Evolutionary conservation across 2,888 invertebrate species (phyloP).

Genomic region (Chalcosyrphus nemorum): DNA sequence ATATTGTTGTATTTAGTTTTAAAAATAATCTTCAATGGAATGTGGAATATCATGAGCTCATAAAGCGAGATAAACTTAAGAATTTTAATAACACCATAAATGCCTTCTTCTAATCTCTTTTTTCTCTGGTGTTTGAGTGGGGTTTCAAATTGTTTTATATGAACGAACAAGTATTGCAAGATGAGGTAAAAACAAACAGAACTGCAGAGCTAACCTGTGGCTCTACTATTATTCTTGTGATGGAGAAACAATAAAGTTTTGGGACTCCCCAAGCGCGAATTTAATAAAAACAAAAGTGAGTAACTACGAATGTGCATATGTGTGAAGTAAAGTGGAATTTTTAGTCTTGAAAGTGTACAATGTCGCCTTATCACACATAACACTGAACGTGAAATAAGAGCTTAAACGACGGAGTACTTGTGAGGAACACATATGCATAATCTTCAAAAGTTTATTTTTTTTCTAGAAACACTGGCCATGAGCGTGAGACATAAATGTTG

Average conservation of each 20-base stretch:
- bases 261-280: conserved; percentile 11
- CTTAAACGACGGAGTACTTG: too few species aligned
- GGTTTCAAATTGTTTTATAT: background rate
- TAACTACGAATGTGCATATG: background rate
- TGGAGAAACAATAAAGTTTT: background rate
- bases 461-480: background rate
- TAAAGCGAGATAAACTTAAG: conserved; percentile 11
- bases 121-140: background rate
- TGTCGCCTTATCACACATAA: background rate
- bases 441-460: background rate
- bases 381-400: background rate
- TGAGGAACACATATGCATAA: too few species aligned
- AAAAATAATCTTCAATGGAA: conserved; percentile 35
- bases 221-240: background rate
- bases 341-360: conserved; percentile 27
- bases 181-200: background rate
- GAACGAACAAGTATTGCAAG: background rate
- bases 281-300: background rate
- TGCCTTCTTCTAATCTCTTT: background rate
- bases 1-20: background rate
- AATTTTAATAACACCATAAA: conserved; percentile 1
- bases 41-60: conserved; percentile 44
- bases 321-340: conserved; percentile 18
- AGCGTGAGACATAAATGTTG: background rate
- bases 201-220: background rate